phyloP scores from a whole-genome alignment of 1,140 invertebrate genomes.

The Cydia fagiglandana region DNA sequence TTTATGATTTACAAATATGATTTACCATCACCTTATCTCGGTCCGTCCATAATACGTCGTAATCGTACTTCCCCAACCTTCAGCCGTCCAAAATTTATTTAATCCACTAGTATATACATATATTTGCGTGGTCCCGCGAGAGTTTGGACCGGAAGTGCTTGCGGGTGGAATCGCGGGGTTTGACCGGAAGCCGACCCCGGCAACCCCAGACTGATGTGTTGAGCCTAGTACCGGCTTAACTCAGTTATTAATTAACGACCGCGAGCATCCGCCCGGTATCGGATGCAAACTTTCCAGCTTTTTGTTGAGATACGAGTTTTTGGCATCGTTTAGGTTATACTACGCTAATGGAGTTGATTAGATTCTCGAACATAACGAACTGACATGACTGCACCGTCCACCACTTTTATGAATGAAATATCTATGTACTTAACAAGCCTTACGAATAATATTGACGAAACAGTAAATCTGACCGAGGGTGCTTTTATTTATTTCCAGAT shows the following conservation, averaged over 20 bases:
- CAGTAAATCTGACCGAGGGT: no score
- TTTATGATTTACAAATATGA: no score
- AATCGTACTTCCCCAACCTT: neutral
- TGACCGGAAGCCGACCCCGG: slow-evolving; percentile 26
- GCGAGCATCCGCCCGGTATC: slow-evolving; percentile 20
- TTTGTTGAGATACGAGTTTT: slow-evolving; percentile 14
- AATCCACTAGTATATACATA: slow-evolving; percentile 19
- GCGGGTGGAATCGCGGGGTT: slow-evolving; percentile 24
- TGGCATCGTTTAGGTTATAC: neutral
- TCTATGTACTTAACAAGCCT: no score
- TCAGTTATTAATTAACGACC: slow-evolving; percentile 29
- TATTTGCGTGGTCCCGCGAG: slow-evolving; percentile 17
- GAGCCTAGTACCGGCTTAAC: slow-evolving; percentile 19
- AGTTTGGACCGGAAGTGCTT: slow-evolving; percentile 29
- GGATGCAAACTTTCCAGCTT: slow-evolving; percentile 31
- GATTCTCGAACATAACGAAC: neutral
- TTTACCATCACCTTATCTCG: neutral
- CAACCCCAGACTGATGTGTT: slow-evolving; percentile 28
- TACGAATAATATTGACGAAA: no score
- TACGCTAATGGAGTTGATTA: slow-evolving; percentile 5
- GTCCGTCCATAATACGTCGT: neutral
- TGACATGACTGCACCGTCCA: neutral
- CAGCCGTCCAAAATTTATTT: slow-evolving; percentile 21
- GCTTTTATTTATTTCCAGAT: no score
- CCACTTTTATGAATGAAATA: no score